A percentile compares a stretch with the other conserved stretches of the same genome.
Evolutionary conservation across 1,140 invertebrate species (phyloP).

Genomic region (Habropoda laboriosa): DNA sequence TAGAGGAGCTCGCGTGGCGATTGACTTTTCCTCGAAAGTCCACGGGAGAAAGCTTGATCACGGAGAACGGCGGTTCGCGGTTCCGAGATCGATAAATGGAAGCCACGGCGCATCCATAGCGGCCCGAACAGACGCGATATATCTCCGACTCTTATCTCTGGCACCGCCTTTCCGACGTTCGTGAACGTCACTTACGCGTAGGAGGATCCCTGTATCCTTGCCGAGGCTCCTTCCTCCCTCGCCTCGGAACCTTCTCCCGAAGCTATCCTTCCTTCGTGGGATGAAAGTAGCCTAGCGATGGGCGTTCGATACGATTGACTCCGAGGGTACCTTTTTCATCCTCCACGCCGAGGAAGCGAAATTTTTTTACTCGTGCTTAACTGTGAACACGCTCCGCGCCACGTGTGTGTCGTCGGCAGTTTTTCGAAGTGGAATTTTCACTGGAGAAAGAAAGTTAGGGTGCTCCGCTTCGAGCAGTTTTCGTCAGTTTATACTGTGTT

Average conservation of each 20-base stretch:
- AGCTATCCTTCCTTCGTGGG: background rate
- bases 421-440: no score
- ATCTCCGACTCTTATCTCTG: slow-evolving; percentile 46
- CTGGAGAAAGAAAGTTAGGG: no score
- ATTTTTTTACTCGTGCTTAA: no score
- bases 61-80: background rate
- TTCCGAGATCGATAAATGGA: slow-evolving; percentile 33
- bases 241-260: background rate
- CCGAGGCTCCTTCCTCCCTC: background rate
- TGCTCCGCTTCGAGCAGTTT: no score
- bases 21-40: slow-evolving; percentile 23
- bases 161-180: slow-evolving; percentile 56
- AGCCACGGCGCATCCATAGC: background rate
- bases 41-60: slow-evolving; percentile 22
- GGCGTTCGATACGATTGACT: background rate
- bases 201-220: slow-evolving; percentile 55
- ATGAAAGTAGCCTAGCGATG: background rate
- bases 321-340: background rate
- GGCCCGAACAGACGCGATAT: background rate
- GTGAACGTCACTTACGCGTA: slow-evolving; percentile 32
- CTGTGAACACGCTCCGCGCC: no score
- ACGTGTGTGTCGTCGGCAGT: no score
- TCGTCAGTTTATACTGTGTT: no score
- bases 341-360: background rate
- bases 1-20: background rate